These are phyloP conservation scores for Trissolcus brochymenae DNA, from an alignment of 2,888 invertebrate genomes.

Conservation along the genomic window DNA sequence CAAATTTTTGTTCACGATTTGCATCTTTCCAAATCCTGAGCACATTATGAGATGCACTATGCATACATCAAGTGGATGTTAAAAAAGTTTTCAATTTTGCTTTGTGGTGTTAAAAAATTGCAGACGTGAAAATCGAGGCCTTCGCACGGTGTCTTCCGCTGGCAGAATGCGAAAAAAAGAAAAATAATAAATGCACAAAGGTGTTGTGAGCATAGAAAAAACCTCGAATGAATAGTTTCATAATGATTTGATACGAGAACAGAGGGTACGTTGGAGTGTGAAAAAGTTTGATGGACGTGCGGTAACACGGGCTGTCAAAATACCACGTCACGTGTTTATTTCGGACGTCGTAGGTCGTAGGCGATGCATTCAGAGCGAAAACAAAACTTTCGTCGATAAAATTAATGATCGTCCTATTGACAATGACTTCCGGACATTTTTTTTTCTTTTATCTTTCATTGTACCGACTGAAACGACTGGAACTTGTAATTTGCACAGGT, in stretches of 20 bases:
- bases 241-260: constrained; percentile 42
- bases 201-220: constrained; percentile 37
- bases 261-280: constrained; percentile 37
- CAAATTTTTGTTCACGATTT: too few species aligned
- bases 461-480: too few species aligned
- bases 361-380: constrained; percentile 9
- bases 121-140: too few species aligned
- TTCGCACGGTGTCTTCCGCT: constrained; percentile 31
- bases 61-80: too few species aligned
- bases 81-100: too few species aligned
- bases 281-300: constrained; percentile 49
- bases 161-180: constrained; percentile 12
- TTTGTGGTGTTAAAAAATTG: too few species aligned
- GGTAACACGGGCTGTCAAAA: constrained; percentile 43
- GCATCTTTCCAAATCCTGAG: too few species aligned
- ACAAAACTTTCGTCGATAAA: constrained; percentile 27
- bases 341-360: constrained; percentile 32
- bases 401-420: constrained; percentile 27
- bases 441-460: constrained; percentile 19
- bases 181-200: constrained; percentile 14
- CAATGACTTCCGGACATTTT: not conserved
- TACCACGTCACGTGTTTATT: constrained; percentile 41
- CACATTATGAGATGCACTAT: too few species aligned
- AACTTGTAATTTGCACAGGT: constrained; percentile 29
- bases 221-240: constrained; percentile 45